Evolutionary conservation across 35 echinoderm and acorn worm species (phyloP), one percentile per base, ranked within the genome.

Genomic region (Heliocidaris tuberculata): DNA sequence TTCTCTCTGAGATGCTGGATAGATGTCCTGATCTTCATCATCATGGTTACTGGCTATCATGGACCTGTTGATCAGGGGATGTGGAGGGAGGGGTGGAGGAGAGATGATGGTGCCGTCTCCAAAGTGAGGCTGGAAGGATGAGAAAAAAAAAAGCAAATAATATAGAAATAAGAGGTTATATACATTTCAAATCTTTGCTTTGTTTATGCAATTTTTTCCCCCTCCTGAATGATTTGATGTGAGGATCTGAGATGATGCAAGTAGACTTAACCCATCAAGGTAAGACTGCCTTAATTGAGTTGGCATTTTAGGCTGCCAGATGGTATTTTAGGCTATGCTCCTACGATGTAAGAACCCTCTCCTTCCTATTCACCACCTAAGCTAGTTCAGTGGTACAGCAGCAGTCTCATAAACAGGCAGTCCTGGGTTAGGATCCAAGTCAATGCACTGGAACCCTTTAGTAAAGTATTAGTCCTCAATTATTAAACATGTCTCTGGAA

Each of bases 71-170:
- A 93, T 91, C 4, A 94, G 52, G n/a, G 96, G 87, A 31, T 50
- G 35, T 12, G 94, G 65, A 61, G 60, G 86, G 24, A 87, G 42
- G 10, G 88, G 48, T 21, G 96, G 95, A 60, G 96, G 96, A 27
- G 94, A 94, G 50, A 95, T 93, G 13, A 97, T 48, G 7, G 48
- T 93, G 27, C 95, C 96, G 92, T 60, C 92, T 49, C 96, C 96
- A 97, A 97, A 97, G 48, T 86, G 86, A 31, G 96, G 96, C 96
- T 97, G 92, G 30, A 60, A 85, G 47, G 48, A 47, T 15, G 30
- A 32, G 13, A 61, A 86, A 35, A 30, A 90, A 54, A n/a, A 32
- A 85, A 3, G 93, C 60, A 94, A 12, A 47, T 15, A n/a, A 17
- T 15, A 94, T n/a, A 54, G 16, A 31, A 86, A 17, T 86, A 59